Evolutionary conservation across 2,797 vertebrate genomes (phyloP).

Genomic region (Melanotaenia parkinsoni): DNA sequence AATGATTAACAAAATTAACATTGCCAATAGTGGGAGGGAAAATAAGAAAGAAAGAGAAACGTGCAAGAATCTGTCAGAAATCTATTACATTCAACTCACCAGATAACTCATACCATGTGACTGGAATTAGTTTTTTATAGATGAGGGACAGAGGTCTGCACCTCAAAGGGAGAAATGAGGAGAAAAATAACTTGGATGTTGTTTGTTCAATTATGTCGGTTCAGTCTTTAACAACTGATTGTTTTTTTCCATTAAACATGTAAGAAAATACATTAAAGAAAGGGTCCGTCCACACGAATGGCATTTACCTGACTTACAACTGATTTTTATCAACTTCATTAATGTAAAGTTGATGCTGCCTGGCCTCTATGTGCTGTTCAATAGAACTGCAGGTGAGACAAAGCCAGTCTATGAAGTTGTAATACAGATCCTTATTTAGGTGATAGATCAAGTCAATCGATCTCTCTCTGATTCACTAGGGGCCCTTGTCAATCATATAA

Average conservation of each 20-base stretch:
- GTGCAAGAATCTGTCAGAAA: conserved; percentile 65
- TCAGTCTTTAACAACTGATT: conserved; percentile 19
- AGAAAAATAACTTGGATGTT: conserved; percentile 36
- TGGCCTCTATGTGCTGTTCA: too few relatives aligned
- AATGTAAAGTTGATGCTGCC: too few relatives aligned
- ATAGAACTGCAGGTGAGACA: too few relatives aligned
- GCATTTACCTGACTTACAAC: too few relatives aligned
- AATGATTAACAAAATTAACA: conserved; percentile 80
- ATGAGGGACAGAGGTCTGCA: conserved; percentile 43
- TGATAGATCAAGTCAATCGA: too few relatives aligned
- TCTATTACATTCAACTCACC: conserved; percentile 74
- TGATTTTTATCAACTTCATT: too few relatives aligned
- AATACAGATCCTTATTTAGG: too few relatives aligned
- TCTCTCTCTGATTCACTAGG: too few relatives aligned
- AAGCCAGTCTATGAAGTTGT: too few relatives aligned
- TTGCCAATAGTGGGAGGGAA: conserved; percentile 44
- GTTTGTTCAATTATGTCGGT: conserved; percentile 27
- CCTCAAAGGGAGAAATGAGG: conserved; percentile 31
- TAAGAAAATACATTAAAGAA: too few relatives aligned
- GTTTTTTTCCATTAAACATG: not conserved
- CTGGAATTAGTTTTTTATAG: conserved; percentile 69
- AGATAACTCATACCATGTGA: conserved; percentile 68
- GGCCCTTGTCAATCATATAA: too few relatives aligned
- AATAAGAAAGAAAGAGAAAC: conserved; percentile 49
- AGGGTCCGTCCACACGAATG: too few relatives aligned